These are phyloP conservation scores for Poecilia gillii DNA, from an alignment of 2,797 vertebrate genomes.

Conservation along the genomic window DNA sequence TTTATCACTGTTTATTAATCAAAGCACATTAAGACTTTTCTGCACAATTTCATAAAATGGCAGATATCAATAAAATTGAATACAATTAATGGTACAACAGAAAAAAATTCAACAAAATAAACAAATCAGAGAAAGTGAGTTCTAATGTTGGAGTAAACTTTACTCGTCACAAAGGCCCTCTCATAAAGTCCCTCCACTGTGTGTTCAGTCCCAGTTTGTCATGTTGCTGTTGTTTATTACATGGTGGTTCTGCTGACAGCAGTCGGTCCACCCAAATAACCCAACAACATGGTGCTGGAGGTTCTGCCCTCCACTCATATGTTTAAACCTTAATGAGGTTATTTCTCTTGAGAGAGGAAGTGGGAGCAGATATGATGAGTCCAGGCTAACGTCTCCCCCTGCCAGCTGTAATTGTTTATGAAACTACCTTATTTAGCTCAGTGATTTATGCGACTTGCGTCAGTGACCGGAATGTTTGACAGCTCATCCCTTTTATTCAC, in stretches of 20 bases:
- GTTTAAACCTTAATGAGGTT: conserved; percentile 41
- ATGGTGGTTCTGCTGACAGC: neutral
- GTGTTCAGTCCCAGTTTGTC: neutral
- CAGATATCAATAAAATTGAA: no score
- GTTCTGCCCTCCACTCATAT: conserved; percentile 3
- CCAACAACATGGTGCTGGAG: neutral
- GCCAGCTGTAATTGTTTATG: conserved; percentile 51
- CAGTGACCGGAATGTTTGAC: conserved; percentile 33
- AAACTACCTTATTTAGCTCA: conserved; percentile 50
- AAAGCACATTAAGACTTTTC: no score
- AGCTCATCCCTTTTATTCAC: conserved; percentile 19
- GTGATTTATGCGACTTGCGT: conserved; percentile 39
- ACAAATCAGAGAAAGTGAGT: no score
- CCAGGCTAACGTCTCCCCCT: conserved; percentile 53
- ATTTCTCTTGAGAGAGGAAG: conserved; percentile 53
- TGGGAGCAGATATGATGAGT: conserved; percentile 45
- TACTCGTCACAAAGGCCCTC: neutral
- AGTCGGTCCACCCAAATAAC: neutral
- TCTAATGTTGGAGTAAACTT: no score
- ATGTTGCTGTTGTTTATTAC: neutral
- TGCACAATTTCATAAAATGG: no score
- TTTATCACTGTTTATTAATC: no score
- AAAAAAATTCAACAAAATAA: no score
- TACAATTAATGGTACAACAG: no score
- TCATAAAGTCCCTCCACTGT: neutral